These are phyloP conservation scores for Atrichornis clamosus DNA, from an alignment of 2,113 vertebrate genomes.

Conservation along the genomic window DNA sequence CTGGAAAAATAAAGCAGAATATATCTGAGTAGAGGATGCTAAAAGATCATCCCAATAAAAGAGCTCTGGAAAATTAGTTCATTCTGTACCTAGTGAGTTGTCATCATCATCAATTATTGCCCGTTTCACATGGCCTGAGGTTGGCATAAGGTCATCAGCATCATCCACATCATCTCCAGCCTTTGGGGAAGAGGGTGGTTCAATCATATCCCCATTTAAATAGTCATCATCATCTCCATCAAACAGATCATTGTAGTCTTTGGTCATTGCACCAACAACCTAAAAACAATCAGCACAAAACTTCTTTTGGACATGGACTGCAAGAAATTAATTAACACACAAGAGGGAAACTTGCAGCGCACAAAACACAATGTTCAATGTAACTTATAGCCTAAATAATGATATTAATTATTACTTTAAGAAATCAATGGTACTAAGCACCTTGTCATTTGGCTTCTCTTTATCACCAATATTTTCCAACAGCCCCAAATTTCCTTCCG, in stretches of 20 bases:
- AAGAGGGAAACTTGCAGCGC: neutral
- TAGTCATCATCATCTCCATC: slow-evolving; percentile 83
- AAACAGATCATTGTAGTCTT: slow-evolving; percentile 85
- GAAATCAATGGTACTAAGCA: neutral
- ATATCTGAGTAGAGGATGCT: neutral
- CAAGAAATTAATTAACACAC: neutral
- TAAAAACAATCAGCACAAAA: slow-evolving; percentile 3
- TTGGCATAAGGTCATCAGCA: slow-evolving; percentile 73
- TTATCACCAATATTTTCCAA: slow-evolving; percentile 77
- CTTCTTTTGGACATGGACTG: neutral
- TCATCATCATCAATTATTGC: slow-evolving; percentile 86
- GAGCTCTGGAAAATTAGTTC: neutral
- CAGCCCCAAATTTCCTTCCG: slow-evolving; percentile 88
- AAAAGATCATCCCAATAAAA: neutral
- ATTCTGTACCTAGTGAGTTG: slow-evolving; percentile 84
- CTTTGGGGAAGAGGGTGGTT: slow-evolving; percentile 74
- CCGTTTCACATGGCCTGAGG: slow-evolving; percentile 70
- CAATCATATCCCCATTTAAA: slow-evolving; percentile 76
- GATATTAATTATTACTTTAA: neutral
- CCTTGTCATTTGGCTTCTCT: slow-evolving; percentile 69
- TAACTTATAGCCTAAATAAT: neutral
- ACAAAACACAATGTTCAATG: rapidly evolving
- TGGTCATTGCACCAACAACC: slow-evolving; percentile 49
- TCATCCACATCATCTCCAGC: slow-evolving; percentile 51
- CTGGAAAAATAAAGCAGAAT: neutral